Base-by-base conservation (phyloP, 2,888 invertebrate species). In the Limnephilus auricula region DNA sequence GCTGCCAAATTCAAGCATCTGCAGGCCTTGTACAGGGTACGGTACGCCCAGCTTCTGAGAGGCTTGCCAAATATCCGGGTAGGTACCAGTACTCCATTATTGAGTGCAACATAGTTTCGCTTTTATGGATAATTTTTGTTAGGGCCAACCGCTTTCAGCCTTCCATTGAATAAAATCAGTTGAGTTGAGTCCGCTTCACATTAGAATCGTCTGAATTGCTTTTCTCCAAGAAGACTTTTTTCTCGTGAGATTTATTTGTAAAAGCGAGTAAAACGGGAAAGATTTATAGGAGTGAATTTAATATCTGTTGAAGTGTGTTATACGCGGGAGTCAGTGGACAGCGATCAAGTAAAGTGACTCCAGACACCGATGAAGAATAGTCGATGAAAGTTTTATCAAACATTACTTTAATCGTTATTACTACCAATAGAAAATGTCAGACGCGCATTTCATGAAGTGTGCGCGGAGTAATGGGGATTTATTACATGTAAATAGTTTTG, bases 261-360 rank as follows among this genome's bases (percentile, higher is more conserved):
- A 82, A 82, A 34, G 0, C 32, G 82, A 25, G 82, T 34, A 82
- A 82, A 65, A 34, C 82, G 2, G 82, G 82, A 82, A 82, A 82
- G 32, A 82, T 34, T 82, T 82, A 82, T 82, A 25, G 65, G 25
- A 34, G 34, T 4, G 82, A 34, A 32, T 32, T 82, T 82, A 82
- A 82, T 82, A 82, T 82, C 31, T 82, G 82, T 82, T 82, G 82
- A 82, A 82, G 34, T 82, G 32, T 82, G 82, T 32, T 32, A 32
- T 82, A 82, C 34, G 34, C 34, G 10, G 34, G 9, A 34, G 25
- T 0, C 30, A 82, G 34, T 34, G 82, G 34, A 82, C 32, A 82
- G 32, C 9, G 18, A 82, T 82, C 34, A 82, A 34, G 31, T 34
- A 82, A 15, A 25, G 10, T 18, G 15, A 18, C 10, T 32, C 2